These are phyloP conservation scores for Plotosus lineatus DNA, from an alignment of 2,113 vertebrate genomes.

Conservation along the genomic window DNA sequence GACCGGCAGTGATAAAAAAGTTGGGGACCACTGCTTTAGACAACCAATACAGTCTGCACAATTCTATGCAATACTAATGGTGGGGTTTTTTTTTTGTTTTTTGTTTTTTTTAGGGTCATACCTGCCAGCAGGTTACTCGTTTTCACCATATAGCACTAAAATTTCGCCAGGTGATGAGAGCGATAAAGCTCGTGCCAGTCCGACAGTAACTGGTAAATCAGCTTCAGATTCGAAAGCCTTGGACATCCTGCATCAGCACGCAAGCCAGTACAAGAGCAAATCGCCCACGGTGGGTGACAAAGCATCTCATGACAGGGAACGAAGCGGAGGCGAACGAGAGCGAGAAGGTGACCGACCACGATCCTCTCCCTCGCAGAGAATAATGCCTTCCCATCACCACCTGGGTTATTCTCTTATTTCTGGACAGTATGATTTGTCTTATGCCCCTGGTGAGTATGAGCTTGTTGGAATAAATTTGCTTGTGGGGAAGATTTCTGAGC, in stretches of 20 bases:
- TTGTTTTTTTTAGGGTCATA: conserved; percentile 81
- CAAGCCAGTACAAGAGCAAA: conserved; percentile 99
- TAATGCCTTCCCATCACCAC: conserved; percentile 96
- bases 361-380: conserved; percentile 92
- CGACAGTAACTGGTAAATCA: conserved; percentile 86
- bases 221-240: conserved; percentile 94
- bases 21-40: no score
- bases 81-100: no score
- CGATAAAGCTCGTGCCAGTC: conserved; percentile 92
- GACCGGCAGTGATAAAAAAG: no score
- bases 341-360: conserved; percentile 76
- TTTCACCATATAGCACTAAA: conserved; percentile 92
- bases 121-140: conserved; percentile 92
- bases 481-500: no score
- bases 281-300: conserved; percentile 90
- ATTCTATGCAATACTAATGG: neutral
- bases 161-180: conserved; percentile 83
- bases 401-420: conserved; percentile 92
- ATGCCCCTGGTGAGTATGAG: conserved; percentile 86
- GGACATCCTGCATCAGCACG: conserved; percentile 96
- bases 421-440: conserved; percentile 93
- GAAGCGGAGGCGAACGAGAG: conserved; percentile 73
- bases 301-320: conserved; percentile 85
- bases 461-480: neutral
- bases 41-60: neutral